Evolutionary conservation across 2,113 vertebrate species (phyloP).

Genomic region (Onychorhynchus coronatus): DNA sequence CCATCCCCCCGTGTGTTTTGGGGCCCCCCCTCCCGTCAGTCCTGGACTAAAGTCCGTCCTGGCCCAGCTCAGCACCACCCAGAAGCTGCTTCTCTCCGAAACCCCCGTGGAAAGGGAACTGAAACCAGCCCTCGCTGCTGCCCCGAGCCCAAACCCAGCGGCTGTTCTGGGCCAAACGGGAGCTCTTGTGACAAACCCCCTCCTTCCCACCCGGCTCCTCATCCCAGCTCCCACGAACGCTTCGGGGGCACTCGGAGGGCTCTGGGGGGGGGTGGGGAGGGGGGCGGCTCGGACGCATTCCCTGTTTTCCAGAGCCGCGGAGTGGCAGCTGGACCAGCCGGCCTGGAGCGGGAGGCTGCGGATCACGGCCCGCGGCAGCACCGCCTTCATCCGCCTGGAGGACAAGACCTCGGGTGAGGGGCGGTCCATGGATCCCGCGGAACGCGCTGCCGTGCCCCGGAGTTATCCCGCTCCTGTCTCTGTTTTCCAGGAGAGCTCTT

Average conservation of each 20-base stretch:
- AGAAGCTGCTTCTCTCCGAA: neutral
- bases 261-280: too few relatives aligned
- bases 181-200: accelerated
- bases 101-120: neutral
- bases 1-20: accelerated
- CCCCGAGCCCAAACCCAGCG: neutral
- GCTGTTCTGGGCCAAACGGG: neutral
- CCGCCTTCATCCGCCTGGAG: constrained; percentile 89
- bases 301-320: constrained; percentile 81
- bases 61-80: accelerated
- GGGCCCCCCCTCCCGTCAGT: accelerated
- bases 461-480: accelerated
- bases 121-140: neutral
- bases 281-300: neutral
- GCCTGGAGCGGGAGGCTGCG: constrained; percentile 92
- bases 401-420: constrained; percentile 87
- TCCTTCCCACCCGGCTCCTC: accelerated
- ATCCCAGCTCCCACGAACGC: neutral
- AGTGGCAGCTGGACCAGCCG: constrained; percentile 96
- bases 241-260: too few relatives aligned
- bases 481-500: constrained; percentile 88
- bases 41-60: accelerated
- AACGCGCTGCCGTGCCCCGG: accelerated
- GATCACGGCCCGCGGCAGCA: constrained; percentile 85
- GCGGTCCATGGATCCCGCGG: neutral